Percentiles rank a stretch among this genome's conserved stretches.
Conservation (phyloP, 1,140 invertebrate species). For the Orussus abietinus region DNA sequence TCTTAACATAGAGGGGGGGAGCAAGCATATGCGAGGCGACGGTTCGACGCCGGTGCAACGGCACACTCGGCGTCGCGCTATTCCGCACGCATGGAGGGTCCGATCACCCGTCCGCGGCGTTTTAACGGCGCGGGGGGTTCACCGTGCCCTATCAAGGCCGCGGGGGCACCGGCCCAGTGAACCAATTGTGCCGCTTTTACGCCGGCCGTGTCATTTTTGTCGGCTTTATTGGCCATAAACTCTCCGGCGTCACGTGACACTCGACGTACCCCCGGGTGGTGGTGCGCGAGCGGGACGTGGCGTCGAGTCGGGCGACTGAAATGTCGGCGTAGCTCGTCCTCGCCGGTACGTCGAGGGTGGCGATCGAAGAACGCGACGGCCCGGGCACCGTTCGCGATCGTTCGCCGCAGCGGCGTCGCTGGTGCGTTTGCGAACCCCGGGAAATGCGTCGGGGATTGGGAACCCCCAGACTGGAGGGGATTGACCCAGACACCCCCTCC, state of each 20-base stretch:
- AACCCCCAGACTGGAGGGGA: constrained; percentile 49
- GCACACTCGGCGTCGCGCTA: too few relatives aligned
- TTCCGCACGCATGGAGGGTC: too few relatives aligned
- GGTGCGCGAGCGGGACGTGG: constrained; percentile 19
- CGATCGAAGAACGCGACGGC: too few relatives aligned
- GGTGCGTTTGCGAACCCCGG: constrained; percentile 45
- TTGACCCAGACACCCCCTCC: constrained; percentile 56
- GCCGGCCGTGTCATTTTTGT: constrained; percentile 16
- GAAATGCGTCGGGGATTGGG: constrained; percentile 50
- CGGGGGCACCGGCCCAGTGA: constrained; percentile 52
- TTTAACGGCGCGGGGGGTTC: constrained; percentile 38
- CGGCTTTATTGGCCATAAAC: not conserved
- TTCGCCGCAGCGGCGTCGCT: not conserved
- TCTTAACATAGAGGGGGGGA: too few relatives aligned
- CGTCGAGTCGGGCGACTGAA: too few relatives aligned
- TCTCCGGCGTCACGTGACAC: not conserved
- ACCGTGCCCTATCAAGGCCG: constrained; percentile 50
- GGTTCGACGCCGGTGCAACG: too few relatives aligned
- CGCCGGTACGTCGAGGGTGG: too few relatives aligned
- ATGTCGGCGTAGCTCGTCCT: too few relatives aligned
- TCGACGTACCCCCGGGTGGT: constrained; percentile 1
- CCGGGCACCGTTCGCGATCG: not conserved
- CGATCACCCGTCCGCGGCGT: too few relatives aligned
- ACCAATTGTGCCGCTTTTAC: constrained; percentile 50
- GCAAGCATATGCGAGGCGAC: too few relatives aligned